Evolutionary conservation across 2,888 invertebrate genomes (phyloP).

Genomic region (Lasioglossum oenotherae): DNA sequence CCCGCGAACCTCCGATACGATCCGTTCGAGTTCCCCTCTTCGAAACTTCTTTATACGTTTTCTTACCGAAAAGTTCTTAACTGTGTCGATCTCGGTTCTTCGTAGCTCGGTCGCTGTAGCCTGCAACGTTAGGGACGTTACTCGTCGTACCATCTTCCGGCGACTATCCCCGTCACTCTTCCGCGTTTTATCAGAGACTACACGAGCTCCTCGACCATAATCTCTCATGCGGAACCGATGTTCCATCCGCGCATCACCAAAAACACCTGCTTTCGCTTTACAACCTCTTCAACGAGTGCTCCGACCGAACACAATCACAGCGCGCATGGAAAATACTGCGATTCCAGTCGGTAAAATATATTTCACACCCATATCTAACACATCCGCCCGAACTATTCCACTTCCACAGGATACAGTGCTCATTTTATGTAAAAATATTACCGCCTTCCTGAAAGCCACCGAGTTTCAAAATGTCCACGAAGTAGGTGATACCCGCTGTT

Average conservation of each 20-base stretch:
- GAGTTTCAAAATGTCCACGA: not conserved
- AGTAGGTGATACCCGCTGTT: not conserved
- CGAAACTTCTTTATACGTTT: slow-evolving; percentile 73
- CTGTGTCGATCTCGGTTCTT: slow-evolving; percentile 64
- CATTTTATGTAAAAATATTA: not conserved
- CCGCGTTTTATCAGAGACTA: slow-evolving; percentile 48
- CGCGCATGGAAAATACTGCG: not conserved
- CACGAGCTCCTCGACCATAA: slow-evolving; percentile 31
- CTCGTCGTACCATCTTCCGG: slow-evolving; percentile 41
- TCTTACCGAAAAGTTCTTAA: slow-evolving; percentile 67
- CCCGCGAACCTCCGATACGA: slow-evolving; percentile 65
- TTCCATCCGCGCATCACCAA: not conserved
- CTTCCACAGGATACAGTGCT: not conserved
- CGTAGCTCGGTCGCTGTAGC: slow-evolving; percentile 39
- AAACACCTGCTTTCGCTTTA: slow-evolving; percentile 4
- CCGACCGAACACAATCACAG: not conserved
- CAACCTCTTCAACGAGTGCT: not conserved
- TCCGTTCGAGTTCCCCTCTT: slow-evolving; percentile 64
- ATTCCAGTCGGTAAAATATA: not conserved
- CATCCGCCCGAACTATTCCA: not conserved
- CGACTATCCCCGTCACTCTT: slow-evolving; percentile 17
- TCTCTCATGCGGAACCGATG: slow-evolving; percentile 36
- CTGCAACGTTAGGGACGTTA: slow-evolving; percentile 57
- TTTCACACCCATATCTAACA: not conserved
- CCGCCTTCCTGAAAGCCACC: not conserved